Evolutionary conservation across 1,140 invertebrate genomes (phyloP), one percentile per base, ranked within the genome.

Genomic region (Leptopilina clavipes): DNA sequence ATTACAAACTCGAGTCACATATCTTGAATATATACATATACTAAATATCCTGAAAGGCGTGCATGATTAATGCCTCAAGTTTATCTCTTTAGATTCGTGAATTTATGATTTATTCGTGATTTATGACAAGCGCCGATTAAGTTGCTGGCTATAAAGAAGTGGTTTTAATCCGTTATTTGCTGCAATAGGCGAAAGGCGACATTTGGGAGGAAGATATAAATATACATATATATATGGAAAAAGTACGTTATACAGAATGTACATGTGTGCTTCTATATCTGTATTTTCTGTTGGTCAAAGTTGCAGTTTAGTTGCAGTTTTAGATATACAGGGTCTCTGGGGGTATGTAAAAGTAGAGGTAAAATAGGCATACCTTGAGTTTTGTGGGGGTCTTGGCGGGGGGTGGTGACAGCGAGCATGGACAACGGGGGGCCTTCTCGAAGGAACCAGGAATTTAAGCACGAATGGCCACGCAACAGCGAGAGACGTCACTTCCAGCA

Each of bases 401-500:
- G 88, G 89, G 88, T 88, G 86, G 86, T 87, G 86, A 87, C 86
- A 88, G 87, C 83, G 76, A 82, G 82, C 80, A 81, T 45, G 79
- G 84, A 83, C 88, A 85, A 83, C 86, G 82, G 88, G 88, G 88
- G 89, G 82, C 81, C 87, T 75, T 73, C 86, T 82, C 83, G 80
- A 81, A 75, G 84, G 83, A 88, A 89, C 84, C 85, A 86, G 85
- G 86, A 90, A 89, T 89, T 89, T 87, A 89, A 90, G 85, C 88
- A 87, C 88, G 86, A 89, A 89, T 87, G 86, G 86, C 88, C 87
- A 88, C 83, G 87, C 88, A 89, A 89, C 87, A 88, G 88, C 86
- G 83, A 86, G 85, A 87, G 85, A 87, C 88, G 89, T 90, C 89
- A 89, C 87, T 87, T 89, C 84, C 86, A 87, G 84, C 84, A 77